These are phyloP conservation scores for Xiphophorus hellerii DNA, from an alignment of 2,113 vertebrate genomes.

Conservation along the genomic window DNA sequence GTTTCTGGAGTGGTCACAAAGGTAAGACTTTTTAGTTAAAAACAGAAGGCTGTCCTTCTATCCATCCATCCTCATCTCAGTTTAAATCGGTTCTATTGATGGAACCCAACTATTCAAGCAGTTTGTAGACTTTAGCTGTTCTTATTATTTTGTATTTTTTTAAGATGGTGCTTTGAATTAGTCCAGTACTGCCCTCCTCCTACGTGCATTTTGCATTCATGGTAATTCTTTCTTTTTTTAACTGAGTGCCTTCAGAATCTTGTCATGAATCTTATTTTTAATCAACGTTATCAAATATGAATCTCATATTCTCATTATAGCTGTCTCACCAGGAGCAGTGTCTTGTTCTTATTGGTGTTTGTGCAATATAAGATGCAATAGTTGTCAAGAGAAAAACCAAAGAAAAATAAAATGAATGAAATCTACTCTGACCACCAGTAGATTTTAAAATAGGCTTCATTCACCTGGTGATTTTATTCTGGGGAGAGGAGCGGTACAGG, in stretches of 20 bases:
- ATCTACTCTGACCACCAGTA: constrained; percentile 16
- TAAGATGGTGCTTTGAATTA: no score
- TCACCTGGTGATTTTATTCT: constrained; percentile 32
- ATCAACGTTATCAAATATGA: background rate
- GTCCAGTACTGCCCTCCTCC: no score
- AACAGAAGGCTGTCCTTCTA: no score
- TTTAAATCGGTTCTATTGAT: no score
- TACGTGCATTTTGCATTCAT: no score
- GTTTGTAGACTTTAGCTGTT: no score
- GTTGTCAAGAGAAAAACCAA: background rate
- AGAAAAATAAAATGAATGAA: background rate
- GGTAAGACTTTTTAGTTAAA: constrained; percentile 79
- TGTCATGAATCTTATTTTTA: background rate
- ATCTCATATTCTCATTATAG: background rate
- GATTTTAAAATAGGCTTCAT: constrained; percentile 22
- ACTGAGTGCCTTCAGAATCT: no score
- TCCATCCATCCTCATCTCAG: no score
- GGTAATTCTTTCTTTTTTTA: no score
- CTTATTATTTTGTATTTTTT: no score
- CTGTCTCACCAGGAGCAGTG: background rate
- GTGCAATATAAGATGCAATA: background rate
- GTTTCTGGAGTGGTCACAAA: constrained; percentile 96
- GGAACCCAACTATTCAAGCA: no score
- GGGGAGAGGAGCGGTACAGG: constrained; percentile 40
- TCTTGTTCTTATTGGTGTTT: background rate